Evolutionary conservation across 2,797 vertebrate species (phyloP), one percentile per base, ranked within the genome.

Genomic region (Allobates femoralis): DNA sequence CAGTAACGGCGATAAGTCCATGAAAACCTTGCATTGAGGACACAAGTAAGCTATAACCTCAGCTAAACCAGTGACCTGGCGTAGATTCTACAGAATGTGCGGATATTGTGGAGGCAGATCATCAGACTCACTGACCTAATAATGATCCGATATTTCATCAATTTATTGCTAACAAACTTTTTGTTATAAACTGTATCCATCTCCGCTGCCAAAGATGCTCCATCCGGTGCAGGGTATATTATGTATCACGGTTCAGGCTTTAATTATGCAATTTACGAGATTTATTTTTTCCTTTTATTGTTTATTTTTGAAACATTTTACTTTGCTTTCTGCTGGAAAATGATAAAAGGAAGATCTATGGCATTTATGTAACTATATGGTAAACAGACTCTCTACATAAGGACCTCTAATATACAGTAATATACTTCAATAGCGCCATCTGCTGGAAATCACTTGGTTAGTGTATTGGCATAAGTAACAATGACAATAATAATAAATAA

Each of bases 31-130:
- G 32, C 23, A 58, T 66, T 50, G 18, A 84, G 82, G 86, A 75
- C 77, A 80, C n/a, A 56, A n/a, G 37, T 87, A 76, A 84, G n/a
- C 81, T 79, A 84, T 79, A 84, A 41, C 81, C 82, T 67, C 41
- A 19, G 41, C 51, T 84, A 87, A 87, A 75, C 86, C 73, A 12
- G 51, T 84, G 86, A 84, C 64, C 81, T 34, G 23, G 37, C 26
- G 10, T 74, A 66, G 26, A 80, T 53, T 30, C 3, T 56, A 46
- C 41, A 46, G 6, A 8, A 30, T 41, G 41, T 75, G 46, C 8
- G 81, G 73, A 73, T 73, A 83, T 21, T 18, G 3, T 1, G 32
- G 14, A 82, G 81, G 46, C 67, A 51, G 34, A 73, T 30, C 73
- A 75, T 58, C 58, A 23, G 76, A 32, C 76, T 15, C 2, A 23